Conservation (phyloP, 2,113 vertebrate genomes). For the Indicator indicator region DNA sequence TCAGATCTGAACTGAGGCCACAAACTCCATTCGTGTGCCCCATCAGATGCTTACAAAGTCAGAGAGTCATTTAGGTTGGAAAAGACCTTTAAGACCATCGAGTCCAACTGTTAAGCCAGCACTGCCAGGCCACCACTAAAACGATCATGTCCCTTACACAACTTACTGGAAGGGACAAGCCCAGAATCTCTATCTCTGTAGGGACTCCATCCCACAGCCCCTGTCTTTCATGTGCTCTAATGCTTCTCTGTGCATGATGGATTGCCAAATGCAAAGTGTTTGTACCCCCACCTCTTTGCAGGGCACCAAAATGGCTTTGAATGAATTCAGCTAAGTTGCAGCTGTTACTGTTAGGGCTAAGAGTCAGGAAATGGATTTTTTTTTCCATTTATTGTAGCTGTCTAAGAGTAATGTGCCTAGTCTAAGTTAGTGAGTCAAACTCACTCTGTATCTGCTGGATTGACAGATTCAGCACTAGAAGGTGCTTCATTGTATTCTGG, state of each 20-base stretch:
- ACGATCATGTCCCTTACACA: too few species aligned
- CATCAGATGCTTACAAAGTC: background rate
- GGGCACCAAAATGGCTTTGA: background rate
- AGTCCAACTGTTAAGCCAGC: too few species aligned
- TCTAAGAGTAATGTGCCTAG: background rate
- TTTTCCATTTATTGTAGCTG: background rate
- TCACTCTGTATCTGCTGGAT: background rate
- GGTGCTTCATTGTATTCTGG: background rate
- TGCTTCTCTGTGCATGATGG: background rate
- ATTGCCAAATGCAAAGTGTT: background rate
- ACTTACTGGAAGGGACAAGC: background rate
- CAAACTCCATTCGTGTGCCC: background rate
- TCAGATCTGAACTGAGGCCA: background rate
- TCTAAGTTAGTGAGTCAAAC: background rate
- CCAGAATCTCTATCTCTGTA: background rate
- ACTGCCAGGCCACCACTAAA: too few species aligned
- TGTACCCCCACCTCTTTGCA: background rate
- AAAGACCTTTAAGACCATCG: too few species aligned
- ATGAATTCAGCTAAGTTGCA: background rate
- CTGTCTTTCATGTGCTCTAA: background rate
- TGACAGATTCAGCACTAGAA: slow-evolving; percentile 1
- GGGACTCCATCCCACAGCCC: background rate
- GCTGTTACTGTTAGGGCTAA: background rate
- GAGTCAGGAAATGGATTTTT: background rate
- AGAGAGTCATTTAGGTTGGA: too few species aligned